Evolutionary conservation across 2,797 vertebrate species (phyloP), one percentile per base, ranked within the genome.

Genomic region (Gymnothorax javanicus): DNA sequence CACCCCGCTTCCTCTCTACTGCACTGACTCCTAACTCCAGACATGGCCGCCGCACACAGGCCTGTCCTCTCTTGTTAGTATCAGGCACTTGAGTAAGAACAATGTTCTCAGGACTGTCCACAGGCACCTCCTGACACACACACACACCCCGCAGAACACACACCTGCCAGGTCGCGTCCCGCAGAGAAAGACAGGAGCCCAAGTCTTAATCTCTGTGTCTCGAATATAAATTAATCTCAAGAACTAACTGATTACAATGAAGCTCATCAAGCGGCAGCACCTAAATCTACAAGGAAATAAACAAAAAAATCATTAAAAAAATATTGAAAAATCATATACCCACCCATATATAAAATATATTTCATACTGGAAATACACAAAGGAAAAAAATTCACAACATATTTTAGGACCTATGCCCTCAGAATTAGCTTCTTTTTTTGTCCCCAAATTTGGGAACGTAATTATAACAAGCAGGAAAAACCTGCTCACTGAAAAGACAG

Each of bases 1-100:
- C 91, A 83, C 88, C 87, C 88, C 85, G 82, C 54, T 60, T 60
- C 75, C 60, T 73, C 69, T 58, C 57, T 84, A 64, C 60, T 62
- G 77, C 62, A 82, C 23, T 85, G 84, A 79, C 75, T 62, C 62
- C 85, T 59, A 69, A 25, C 69, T 85, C 75, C 77, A 85, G 0
- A 27, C 54, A 27, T 77, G 75, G 50, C 75, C 75, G 11, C 75
- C 9, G 50, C 50, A 12, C 43, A 52, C 50, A 54, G 84, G 79
- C 83, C 86, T n/a, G 67, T 82, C 86, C 43, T 57, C 43, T 25
- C 20, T 60, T 7, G 43, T 82, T 84, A 79, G 75, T 7, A 54
- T 79, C 75, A 9, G 75, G 23, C 20, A 17, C 50, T 54, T 54
- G 50, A n/a, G 43, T 54, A 79, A 79, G 75, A 79, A 79, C 43